Conservation (phyloP, 2,113 vertebrate species). For the Phaethornis superciliosus region DNA sequence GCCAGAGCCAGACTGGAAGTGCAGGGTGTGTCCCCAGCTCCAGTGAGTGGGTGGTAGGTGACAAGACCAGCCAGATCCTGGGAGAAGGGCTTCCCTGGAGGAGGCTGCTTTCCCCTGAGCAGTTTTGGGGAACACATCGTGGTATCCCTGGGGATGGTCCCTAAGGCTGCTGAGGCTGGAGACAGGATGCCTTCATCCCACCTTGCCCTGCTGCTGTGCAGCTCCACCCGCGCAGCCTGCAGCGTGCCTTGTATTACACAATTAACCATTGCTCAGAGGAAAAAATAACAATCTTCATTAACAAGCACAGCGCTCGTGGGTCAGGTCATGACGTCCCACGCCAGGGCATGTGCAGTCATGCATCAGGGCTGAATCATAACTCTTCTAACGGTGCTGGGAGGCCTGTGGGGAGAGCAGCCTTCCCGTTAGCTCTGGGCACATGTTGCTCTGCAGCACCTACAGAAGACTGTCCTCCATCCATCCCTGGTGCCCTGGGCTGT, state of each 20-base stretch:
- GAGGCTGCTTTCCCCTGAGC: not conserved
- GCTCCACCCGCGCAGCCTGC: not conserved
- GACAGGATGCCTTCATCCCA: not conserved
- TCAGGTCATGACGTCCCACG: not conserved
- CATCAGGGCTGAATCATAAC: not conserved
- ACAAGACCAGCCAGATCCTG: not conserved
- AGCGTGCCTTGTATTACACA: not conserved
- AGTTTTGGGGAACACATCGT: fast-evolving
- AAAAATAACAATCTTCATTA: conserved; percentile 19
- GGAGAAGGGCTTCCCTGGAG: not conserved
- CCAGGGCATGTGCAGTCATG: conserved; percentile 8
- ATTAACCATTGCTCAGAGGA: not conserved
- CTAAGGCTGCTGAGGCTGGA: not conserved
- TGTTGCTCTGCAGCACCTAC: not conserved
- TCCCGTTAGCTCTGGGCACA: not conserved
- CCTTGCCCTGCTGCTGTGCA: fast-evolving
- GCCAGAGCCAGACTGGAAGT: not conserved
- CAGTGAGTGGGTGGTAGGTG: fast-evolving
- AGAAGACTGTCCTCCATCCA: fast-evolving
- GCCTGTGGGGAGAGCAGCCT: not conserved
- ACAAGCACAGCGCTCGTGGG: not conserved
- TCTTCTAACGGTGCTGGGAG: not conserved
- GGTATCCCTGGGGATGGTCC: not conserved
- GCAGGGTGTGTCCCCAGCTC: not conserved
- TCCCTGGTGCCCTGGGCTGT: fast-evolving